A percentile compares a stretch with the other conserved stretches of the same genome.
Conservation (phyloP, 2,888 invertebrate species). For the Acheta domesticus region DNA sequence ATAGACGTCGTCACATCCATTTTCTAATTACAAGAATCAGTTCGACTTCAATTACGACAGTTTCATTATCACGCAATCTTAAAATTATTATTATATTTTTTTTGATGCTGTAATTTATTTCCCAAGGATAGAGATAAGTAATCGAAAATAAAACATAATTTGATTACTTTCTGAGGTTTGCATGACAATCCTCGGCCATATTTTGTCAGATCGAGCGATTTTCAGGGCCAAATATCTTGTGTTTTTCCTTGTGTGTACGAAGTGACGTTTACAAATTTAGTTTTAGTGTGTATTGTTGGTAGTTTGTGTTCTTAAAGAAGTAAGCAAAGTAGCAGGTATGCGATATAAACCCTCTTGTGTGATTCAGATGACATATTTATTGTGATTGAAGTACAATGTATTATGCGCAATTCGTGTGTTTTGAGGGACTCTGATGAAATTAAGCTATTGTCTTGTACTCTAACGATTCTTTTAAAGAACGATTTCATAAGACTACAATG, state of each 20-base stretch:
- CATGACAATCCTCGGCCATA: constrained; percentile 34
- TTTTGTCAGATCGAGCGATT: constrained; percentile 29
- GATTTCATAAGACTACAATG: too few species aligned
- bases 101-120: background rate
- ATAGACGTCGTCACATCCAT: too few species aligned
- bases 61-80: too few species aligned
- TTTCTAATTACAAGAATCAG: too few species aligned
- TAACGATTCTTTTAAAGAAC: too few species aligned
- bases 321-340: background rate
- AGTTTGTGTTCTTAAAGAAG: constrained; percentile 2
- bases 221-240: constrained; percentile 23
- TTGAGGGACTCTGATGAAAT: background rate
- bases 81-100: too few species aligned
- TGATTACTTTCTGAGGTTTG: constrained; percentile 21
- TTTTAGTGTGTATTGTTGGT: constrained; percentile 21
- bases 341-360: background rate
- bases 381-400: background rate
- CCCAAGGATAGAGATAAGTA: background rate
- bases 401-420: constrained; percentile 5
- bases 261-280: background rate
- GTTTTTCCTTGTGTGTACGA: background rate
- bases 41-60: too few species aligned
- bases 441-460: too few species aligned
- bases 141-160: constrained; percentile 2
- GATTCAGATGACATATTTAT: background rate